These are phyloP conservation scores for Danio tinwini DNA, from an alignment of 2,797 vertebrate species.

Conservation along the genomic window DNA sequence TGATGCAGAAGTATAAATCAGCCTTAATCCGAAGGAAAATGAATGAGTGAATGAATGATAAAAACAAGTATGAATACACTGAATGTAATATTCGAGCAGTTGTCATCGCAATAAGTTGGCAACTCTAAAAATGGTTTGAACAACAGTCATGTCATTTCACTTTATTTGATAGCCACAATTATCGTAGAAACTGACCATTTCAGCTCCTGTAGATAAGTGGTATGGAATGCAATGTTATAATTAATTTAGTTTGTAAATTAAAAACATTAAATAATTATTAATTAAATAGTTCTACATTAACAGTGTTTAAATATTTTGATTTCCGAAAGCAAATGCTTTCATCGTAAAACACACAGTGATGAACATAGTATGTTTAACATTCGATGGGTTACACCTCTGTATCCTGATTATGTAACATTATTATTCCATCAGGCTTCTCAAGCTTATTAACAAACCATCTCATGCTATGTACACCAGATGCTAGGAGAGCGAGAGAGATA, in stretches of 20 bases:
- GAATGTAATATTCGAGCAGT: not conserved
- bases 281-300: not conserved
- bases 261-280: too few relatives aligned
- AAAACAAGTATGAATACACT: not conserved
- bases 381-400: not conserved
- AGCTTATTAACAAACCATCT: slow-evolving; percentile 67
- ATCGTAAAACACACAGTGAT: not conserved
- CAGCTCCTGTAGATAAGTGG: not conserved
- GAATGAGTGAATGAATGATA: not conserved
- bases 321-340: not conserved
- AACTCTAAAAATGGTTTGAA: not conserved
- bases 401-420: slow-evolving; percentile 16
- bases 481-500: slow-evolving; percentile 76
- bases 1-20: too few relatives aligned
- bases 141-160: not conserved
- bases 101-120: not conserved
- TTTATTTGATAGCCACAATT: not conserved
- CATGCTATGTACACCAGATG: slow-evolving; percentile 70
- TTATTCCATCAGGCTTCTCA: slow-evolving; percentile 20
- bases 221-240: not conserved
- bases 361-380: not conserved
- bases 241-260: too few relatives aligned
- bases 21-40: too few relatives aligned
- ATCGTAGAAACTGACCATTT: not conserved
- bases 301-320: not conserved